Evolutionary conservation across 2,113 vertebrate genomes (phyloP), one percentile per base, ranked within the genome.

Genomic region (Sterna hirundo): DNA sequence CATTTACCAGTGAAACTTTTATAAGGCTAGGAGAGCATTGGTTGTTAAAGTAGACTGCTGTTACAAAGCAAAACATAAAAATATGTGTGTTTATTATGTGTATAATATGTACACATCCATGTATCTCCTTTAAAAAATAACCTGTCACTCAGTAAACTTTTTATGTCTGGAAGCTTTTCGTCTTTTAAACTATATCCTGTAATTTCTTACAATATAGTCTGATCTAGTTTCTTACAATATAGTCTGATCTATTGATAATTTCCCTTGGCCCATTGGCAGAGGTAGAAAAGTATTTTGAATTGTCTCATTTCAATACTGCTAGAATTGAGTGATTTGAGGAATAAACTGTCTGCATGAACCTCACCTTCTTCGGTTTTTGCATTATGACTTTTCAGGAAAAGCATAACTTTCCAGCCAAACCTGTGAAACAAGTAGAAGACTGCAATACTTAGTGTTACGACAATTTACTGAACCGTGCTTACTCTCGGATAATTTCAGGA

Each of bases 31-130:
- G 23, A 88, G 18, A 54, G 5, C 5, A 58, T 5, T 70, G 6
- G 5, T 71, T 55, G 7, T 49, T 74, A 47, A 68, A 86, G 18
- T 15, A 78, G 30, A 5, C 15, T 81, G 22, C 6, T 92, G 20
- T 90, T 84, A 23, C 29, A 32, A 26, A 62, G 34, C 12, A 49
- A 72, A 66, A 76, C 47, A 16, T 40, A 38, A 34, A 19, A 4
- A 2, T 13, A 10, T 21, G 5, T 1, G 17, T 32, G 5, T 26
- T 61, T 55, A 29, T 34, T 70, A n/a, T 38, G 25, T 58, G 20
- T n/a, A 17, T 55, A 61, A 15, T 51, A 65, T 2, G 1, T 36
- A 47, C 0, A 0, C 10, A 74, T 58, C 34, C 27, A 2, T 40
- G 8, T 32, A 23, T 34, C 30, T 66, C 72, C 34, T 80, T 68